Evolutionary conservation across 2,888 invertebrate genomes (phyloP), one percentile per base, ranked within the genome.

Genomic region (Merodon equestris): DNA sequence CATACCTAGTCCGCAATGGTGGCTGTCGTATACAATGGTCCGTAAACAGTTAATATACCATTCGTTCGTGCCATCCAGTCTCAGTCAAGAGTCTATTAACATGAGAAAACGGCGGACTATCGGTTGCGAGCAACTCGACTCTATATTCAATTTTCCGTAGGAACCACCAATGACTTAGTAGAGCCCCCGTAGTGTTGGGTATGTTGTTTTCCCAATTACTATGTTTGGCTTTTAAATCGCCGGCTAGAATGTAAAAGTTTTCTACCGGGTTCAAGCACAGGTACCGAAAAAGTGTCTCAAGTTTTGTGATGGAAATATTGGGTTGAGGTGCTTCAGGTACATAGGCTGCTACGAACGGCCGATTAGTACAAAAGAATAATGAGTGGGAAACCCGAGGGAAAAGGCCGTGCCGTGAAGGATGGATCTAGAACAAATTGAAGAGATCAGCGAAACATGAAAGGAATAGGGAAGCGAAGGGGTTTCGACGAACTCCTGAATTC

Each of bases 241-340:
- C 56, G 42, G 56, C 56, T 40, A 67, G 1, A 47, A 63, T 2
- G 12, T 19, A 63, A 42, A 51, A 63, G 19, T 63, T 51, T 18
- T 61, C 51, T 10, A 42, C 61, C 51, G 44, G 51, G 10, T 63
- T n/a, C 9, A 63, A 44, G 7, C 27, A 7, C 27, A 27, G 27
- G 7, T 4, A 27, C 7, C 27, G 27, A 27, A 27, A 27, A 7
- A 27, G 27, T 27, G 27, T 27, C 7, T 27, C 27, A 7, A 27
- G 27, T 7, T 7, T 7, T 34, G 27, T 7, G 4, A 53, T 34
- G n/a, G 19, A 51, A 13, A 1, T 10, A n/a, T 5, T 42, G 13
- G 44, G 9, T 9, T 34, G 44, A 53, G 45, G 44, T 9, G 44
- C 13, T 1, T 12, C 63, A 34, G 53, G 14, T 13, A 51, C 44